Conservation (phyloP, 2,113 vertebrate genomes). For the cattle (Bos taurus) region DNA sequence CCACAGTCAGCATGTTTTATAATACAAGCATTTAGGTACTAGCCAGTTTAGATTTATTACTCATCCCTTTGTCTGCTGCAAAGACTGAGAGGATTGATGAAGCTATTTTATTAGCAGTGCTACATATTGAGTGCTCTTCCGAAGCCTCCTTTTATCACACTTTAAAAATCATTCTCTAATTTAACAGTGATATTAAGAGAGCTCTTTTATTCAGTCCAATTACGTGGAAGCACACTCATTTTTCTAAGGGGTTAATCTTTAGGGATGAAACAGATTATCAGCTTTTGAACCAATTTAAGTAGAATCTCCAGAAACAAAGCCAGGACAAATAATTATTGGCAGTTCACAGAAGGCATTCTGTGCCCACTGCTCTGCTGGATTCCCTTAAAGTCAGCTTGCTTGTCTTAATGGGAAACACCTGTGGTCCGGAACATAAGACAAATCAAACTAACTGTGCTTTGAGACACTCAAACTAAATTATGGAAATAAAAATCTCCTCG, state of each 20-base stretch:
- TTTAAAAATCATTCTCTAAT: slow-evolving; percentile 78
- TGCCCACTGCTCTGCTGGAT: slow-evolving; percentile 80
- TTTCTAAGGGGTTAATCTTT: slow-evolving; percentile 79
- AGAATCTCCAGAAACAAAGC: slow-evolving; percentile 84
- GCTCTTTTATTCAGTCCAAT: slow-evolving; percentile 78
- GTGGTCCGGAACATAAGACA: slow-evolving; percentile 73
- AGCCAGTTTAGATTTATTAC: slow-evolving; percentile 59
- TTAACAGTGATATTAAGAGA: slow-evolving; percentile 73
- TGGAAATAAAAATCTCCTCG: slow-evolving; percentile 74
- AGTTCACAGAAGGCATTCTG: slow-evolving; percentile 79
- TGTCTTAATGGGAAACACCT: slow-evolving; percentile 84
- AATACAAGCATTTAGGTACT: slow-evolving; percentile 39
- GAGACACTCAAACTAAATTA: slow-evolving; percentile 78
- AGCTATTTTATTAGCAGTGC: slow-evolving; percentile 61
- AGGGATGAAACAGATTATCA: slow-evolving; percentile 85
- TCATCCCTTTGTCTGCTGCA: slow-evolving; percentile 11
- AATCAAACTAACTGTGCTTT: slow-evolving; percentile 76
- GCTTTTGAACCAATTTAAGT: slow-evolving; percentile 83
- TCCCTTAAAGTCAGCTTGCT: slow-evolving; percentile 77
- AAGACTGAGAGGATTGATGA: slow-evolving; percentile 47
- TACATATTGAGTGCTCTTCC: slow-evolving; percentile 62
- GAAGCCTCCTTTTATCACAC: slow-evolving; percentile 70
- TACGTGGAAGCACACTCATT: slow-evolving; percentile 64
- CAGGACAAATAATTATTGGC: slow-evolving; percentile 85
- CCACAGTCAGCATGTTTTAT: slow-evolving; percentile 46